Evolutionary conservation across 2,797 vertebrate species (phyloP).

Genomic region (Nannoperca obscura): DNA sequence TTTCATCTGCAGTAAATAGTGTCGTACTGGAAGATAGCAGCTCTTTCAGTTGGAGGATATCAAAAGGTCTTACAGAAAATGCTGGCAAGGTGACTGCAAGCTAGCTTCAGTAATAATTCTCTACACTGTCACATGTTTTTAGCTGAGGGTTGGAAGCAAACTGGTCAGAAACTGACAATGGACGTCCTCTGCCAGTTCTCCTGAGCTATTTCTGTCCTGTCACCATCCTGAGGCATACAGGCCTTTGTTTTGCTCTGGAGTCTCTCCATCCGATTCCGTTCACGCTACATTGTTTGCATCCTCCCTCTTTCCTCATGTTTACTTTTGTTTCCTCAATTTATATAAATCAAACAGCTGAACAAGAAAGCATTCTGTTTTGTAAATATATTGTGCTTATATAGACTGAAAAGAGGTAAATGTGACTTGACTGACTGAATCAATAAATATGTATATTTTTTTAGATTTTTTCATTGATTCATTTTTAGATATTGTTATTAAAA

Average conservation of each 20-base stretch:
- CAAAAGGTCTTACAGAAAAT: conserved; percentile 37
- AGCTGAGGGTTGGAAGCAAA: conserved; percentile 33
- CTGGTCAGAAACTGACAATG: conserved; percentile 43
- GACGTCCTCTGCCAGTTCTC: conserved; percentile 37
- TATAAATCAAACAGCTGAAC: neutral
- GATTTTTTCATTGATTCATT: neutral
- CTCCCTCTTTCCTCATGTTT: neutral
- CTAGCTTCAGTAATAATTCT: conserved; percentile 22
- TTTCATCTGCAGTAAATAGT: conserved; percentile 46
- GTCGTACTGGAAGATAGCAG: neutral
- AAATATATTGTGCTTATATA: neutral
- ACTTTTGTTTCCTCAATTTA: conserved; percentile 5
- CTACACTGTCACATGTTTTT: neutral
- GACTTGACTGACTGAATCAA: conserved; percentile 3
- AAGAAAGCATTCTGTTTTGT: neutral
- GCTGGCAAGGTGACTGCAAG: conserved; percentile 25
- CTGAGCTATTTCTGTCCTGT: conserved; percentile 57
- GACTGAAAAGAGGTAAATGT: neutral
- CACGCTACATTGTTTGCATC: conserved; percentile 14
- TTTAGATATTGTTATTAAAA: too few relatives aligned
- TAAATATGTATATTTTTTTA: neutral
- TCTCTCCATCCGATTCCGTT: neutral
- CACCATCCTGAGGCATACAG: conserved; percentile 36
- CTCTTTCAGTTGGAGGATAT: conserved; percentile 26
- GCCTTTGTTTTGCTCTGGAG: conserved; percentile 33